phyloP scores from a whole-genome alignment of 2,797 vertebrate genomes.

The Epinephelus coioides region DNA sequence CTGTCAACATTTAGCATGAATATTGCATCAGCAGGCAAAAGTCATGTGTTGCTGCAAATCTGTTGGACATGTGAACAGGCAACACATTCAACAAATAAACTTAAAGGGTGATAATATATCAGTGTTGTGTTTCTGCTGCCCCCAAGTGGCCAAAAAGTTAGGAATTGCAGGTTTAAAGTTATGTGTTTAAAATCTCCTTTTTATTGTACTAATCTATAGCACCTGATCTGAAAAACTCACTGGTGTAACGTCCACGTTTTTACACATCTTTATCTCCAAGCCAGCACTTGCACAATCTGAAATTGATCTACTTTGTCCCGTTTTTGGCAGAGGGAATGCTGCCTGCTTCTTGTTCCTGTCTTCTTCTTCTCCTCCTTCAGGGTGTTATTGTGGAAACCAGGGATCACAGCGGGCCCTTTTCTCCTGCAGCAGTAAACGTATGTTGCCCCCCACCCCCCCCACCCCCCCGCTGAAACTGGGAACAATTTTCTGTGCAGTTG shows the following conservation, averaged over 20 bases:
- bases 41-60: not conserved
- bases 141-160: not conserved
- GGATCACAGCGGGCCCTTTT: slow-evolving; percentile 37
- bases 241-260: not conserved
- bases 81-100: not conserved
- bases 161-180: not conserved
- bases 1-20: no score
- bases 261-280: not conserved
- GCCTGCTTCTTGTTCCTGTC: slow-evolving; percentile 32
- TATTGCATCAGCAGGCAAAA: no score
- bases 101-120: not conserved
- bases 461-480: slow-evolving; percentile 47
- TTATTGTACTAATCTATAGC: not conserved
- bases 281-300: not conserved
- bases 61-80: not conserved
- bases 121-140: not conserved
- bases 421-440: slow-evolving; percentile 47
- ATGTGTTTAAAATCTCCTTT: not conserved
- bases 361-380: slow-evolving; percentile 22
- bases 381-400: slow-evolving; percentile 55
- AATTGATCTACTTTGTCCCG: not conserved
- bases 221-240: not conserved
- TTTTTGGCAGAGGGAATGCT: slow-evolving; percentile 22
- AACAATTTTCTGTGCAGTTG: slow-evolving; percentile 76
- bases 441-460: not conserved